Percentiles rank a stretch among this genome's conserved stretches.
These are phyloP conservation scores for Pomacea canaliculata DNA, from an alignment of 2,888 invertebrate genomes.

Conservation along the genomic window DNA sequence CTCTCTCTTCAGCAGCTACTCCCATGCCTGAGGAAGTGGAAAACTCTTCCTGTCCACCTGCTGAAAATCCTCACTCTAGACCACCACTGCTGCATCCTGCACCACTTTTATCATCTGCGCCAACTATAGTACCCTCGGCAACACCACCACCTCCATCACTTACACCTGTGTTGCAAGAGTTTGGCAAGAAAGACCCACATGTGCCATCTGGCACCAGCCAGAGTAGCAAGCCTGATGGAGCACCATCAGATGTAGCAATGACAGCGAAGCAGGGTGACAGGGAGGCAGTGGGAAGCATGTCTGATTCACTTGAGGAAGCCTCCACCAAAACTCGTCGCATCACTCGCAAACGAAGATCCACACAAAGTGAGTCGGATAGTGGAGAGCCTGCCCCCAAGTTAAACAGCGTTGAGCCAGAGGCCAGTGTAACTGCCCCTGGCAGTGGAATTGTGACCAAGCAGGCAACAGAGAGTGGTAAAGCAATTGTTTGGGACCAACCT, in stretches of 20 bases:
- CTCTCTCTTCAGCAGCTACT: too few species aligned
- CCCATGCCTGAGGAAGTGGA: too few species aligned
- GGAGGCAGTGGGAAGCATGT: background rate
- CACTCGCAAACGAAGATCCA: constrained; percentile 32
- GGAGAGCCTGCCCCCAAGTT: constrained; percentile 25
- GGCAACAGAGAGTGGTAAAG: background rate
- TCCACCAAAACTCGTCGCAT: constrained; percentile 18
- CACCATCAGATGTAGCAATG: background rate
- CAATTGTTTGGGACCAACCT: constrained; percentile 14
- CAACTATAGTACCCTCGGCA: constrained; percentile 8
- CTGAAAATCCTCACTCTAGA: constrained; percentile 22
- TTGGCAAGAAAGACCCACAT: background rate
- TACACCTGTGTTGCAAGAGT: constrained; percentile 17
- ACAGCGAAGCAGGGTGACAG: background rate
- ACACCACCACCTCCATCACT: constrained; percentile 22
- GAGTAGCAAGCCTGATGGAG: background rate
- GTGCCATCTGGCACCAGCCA: background rate
- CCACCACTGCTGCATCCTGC: constrained; percentile 22
- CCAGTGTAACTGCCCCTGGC: background rate
- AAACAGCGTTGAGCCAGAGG: constrained; percentile 19
- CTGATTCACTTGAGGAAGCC: constrained; percentile 12
- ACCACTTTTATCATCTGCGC: constrained; percentile 4
- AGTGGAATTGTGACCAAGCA: background rate
- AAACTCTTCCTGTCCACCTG: too few species aligned
- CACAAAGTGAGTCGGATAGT: constrained; percentile 32